Base-by-base conservation (phyloP, 2,888 invertebrate species). In the Smittia aterrima region DNA sequence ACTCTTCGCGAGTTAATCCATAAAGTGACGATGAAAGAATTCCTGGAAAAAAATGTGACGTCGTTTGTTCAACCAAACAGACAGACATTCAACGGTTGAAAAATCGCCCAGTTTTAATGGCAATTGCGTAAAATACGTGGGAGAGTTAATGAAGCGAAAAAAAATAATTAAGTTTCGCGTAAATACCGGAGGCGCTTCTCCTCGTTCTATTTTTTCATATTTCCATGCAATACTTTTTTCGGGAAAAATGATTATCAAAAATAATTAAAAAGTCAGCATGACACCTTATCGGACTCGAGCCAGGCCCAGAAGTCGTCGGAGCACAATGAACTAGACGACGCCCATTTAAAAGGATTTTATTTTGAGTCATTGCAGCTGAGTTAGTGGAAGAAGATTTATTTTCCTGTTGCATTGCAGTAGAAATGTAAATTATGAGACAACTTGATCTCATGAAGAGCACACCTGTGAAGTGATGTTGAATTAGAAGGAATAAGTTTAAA, bases 261-360 rank as follows among this genome's bases (percentile, higher is more conserved):
- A 58, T 58, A 58, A 58, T 58, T 58, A 58, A 58, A 47, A 58
- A 58, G 20, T 58, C 58, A 58, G 58, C 58, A 58, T 58, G 58
- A 58, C 58, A 22, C 18, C 22, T 58, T 58, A 58, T 58, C 58
- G n/a, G 16, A 11, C n/a, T 58, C 22, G 58, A 13, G 58, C 58
- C 47, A 47, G 47, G 58, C 58, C 47, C 47, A 47, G 47, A 16
- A 11, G n/a, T 3, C 16, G 16, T 2, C 47, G 3, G 16, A 47
- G 47, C 2, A 47, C 47, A 47, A 11, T 47, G 47, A 47, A 47
- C 47, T 11, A 47, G 11, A 38, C 38, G 4, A 38, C 38, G 38
- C 6, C 38, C 38, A 38, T n/a, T n/a, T n/a, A n/a, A n/a, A n/a
- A n/a, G n/a, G 38, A 11, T 11, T 11, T 38, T 38, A 38, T 38